A percentile compares a stretch with the other conserved stretches of the same genome.
phyloP scores from a whole-genome alignment of 1,140 invertebrate species.

The Forficula auricularia region DNA sequence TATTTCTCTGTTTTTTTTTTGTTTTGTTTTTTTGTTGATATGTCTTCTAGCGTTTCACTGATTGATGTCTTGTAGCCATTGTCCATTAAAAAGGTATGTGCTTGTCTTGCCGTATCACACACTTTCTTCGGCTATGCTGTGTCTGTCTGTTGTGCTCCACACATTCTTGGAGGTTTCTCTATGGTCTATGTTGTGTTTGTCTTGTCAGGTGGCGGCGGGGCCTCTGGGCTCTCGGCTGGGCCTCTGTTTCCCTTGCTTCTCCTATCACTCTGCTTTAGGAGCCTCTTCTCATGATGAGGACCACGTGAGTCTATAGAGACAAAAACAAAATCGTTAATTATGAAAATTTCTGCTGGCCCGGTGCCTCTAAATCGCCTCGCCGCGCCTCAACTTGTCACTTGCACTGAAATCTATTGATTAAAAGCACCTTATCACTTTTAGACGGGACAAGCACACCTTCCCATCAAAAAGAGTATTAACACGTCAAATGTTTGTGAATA shows the following conservation, averaged over 20 bases:
- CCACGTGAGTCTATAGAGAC: not conserved
- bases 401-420: too few species aligned
- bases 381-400: too few species aligned
- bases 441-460: too few species aligned
- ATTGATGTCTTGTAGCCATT: conserved; percentile 6
- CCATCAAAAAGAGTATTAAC: too few species aligned
- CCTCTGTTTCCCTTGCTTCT: conserved; percentile 31
- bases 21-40: too few species aligned
- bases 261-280: conserved; percentile 34
- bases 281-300: conserved; percentile 31
- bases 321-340: too few species aligned
- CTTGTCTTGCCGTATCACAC: not conserved
- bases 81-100: not conserved
- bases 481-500: too few species aligned
- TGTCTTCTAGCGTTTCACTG: not conserved
- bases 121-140: conserved; percentile 15
- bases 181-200: conserved; percentile 28
- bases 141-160: conserved; percentile 19
- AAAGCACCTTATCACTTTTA: too few species aligned
- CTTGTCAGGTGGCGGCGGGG: conserved; percentile 31
- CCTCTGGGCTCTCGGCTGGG: conserved; percentile 27
- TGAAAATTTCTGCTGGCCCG: too few species aligned
- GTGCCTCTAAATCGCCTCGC: too few species aligned
- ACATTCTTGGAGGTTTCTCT: too few species aligned
- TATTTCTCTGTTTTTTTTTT: too few species aligned